A percentile compares a stretch with the other conserved stretches of the same genome.
These are phyloP conservation scores for Marcusenius ussheri DNA, from an alignment of 2,113 vertebrate genomes.

Conservation along the genomic window DNA sequence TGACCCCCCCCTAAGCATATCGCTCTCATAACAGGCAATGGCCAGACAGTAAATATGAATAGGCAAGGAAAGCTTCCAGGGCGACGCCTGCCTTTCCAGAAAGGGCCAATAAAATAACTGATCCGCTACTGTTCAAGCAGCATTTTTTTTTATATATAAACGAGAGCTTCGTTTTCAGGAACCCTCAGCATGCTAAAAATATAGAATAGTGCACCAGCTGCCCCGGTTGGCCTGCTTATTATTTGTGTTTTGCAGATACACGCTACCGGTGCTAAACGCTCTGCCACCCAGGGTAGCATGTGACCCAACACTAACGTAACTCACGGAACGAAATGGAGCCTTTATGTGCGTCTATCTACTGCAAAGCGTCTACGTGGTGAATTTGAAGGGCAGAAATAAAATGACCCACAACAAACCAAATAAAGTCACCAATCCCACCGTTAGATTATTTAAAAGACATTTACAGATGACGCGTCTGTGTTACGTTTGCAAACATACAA, in stretches of 20 bases:
- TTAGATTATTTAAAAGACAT: neutral
- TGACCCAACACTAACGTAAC: neutral
- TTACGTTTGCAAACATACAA: neutral
- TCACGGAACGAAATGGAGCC: neutral
- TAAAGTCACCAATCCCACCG: neutral
- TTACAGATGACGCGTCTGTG: neutral
- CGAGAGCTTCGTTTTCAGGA: neutral
- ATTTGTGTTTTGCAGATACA: neutral
- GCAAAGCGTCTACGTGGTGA: neutral
- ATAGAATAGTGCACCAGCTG: neutral
- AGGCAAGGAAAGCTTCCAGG: neutral
- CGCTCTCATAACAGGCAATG: neutral
- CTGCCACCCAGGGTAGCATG: neutral
- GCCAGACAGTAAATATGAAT: neutral
- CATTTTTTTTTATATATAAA: neutral
- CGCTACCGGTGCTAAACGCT: neutral
- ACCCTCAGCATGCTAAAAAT: neutral
- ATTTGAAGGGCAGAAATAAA: neutral
- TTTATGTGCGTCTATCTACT: neutral
- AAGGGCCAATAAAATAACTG: neutral
- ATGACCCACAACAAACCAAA: neutral
- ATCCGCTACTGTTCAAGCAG: neutral
- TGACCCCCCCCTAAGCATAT: neutral
- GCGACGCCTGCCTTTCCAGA: neutral
- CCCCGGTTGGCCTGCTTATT: neutral